phyloP scores from a whole-genome alignment of 2,888 invertebrate genomes.

The Oxyteleia sp. region DNA sequence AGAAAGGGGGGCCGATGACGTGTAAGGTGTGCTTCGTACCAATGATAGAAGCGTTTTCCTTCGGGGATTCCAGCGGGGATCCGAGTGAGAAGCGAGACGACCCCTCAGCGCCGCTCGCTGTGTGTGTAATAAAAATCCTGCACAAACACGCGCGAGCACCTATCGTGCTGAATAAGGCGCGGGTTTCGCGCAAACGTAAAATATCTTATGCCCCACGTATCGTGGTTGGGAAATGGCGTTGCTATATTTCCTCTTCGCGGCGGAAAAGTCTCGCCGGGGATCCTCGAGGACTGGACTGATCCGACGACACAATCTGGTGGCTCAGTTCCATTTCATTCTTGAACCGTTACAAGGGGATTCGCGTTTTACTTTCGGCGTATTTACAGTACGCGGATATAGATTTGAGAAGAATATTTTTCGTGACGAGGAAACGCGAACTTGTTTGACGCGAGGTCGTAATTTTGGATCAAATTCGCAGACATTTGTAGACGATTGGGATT shows the following conservation, averaged over 20 bases:
- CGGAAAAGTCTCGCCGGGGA: slow-evolving; percentile 52
- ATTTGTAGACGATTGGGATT: no score
- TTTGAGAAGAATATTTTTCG: not conserved
- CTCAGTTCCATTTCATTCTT: slow-evolving; percentile 57
- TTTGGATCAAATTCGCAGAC: not conserved
- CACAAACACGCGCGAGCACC: slow-evolving; percentile 55
- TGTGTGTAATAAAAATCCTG: slow-evolving; percentile 62
- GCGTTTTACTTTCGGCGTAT: slow-evolving; percentile 43
- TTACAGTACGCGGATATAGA: slow-evolving; percentile 15
- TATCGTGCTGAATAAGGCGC: slow-evolving; percentile 64
- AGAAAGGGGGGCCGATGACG: slow-evolving; percentile 18
- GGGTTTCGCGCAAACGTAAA: slow-evolving; percentile 67
- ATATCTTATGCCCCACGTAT: slow-evolving; percentile 68
- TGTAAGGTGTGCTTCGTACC: slow-evolving; percentile 12
- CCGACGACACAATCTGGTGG: slow-evolving; percentile 56
- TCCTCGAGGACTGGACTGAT: slow-evolving; percentile 61
- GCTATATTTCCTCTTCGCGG: slow-evolving; percentile 65
- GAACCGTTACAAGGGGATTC: slow-evolving; percentile 59
- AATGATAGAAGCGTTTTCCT: slow-evolving; percentile 43
- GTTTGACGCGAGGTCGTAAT: not conserved
- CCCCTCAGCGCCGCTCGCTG: slow-evolving; percentile 25
- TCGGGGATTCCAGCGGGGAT: slow-evolving; percentile 54
- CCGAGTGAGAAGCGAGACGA: not conserved
- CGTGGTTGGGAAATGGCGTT: slow-evolving; percentile 47
- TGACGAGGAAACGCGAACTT: slow-evolving; percentile 1